Base-by-base conservation (phyloP, 2,888 invertebrate genomes). In the Acrocera orbiculus region DNA sequence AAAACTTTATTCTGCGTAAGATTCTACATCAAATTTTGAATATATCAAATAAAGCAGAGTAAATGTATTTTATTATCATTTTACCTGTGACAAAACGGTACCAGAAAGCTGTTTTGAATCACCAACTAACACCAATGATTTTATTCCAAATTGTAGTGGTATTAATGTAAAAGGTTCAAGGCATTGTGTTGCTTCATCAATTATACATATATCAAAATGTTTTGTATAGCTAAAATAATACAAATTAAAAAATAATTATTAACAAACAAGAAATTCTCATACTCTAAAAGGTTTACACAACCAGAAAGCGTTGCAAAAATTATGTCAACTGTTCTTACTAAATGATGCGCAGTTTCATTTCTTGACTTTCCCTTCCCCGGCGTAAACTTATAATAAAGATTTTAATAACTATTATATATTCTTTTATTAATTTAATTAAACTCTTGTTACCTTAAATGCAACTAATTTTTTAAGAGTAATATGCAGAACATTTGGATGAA, bases 111-210 rank as follows among this genome's bases (percentile, higher is more conserved):
- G 89, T 49, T 78, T 71, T 3, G 82, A 80, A 61, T 92, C 90
- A 0, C 90, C 90, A 19, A 90, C 79, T 40, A 92, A 63, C 24
- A 89, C 70, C 30, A 90, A 59, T 32, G 73, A 77, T 29, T 69
- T 71, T 4, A 83, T 69, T 32, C 76, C 76, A 40, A 83, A 70
- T 49, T 73, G 69, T 27, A 89, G 63, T 1, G 89, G 89, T 42
- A 85, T 70, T 41, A 89, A 59, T 3, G 76, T 70, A 58, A 85
- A 86, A 2, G 81, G 73, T 56, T 92, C 92, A 23, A 70, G 74
- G 42, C 81, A 80, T 51, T 87, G 86, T 1, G 85, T 81, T 14
- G 90, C 87, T 62, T 90, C 86, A 57, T 86, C 86, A 33, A 87
- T 69, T 34, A 86, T 77, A 46, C 85, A 85, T 37, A 74, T 64